phyloP scores from a whole-genome alignment of 2,797 vertebrate genomes.

The Syndactyla subalaris region DNA sequence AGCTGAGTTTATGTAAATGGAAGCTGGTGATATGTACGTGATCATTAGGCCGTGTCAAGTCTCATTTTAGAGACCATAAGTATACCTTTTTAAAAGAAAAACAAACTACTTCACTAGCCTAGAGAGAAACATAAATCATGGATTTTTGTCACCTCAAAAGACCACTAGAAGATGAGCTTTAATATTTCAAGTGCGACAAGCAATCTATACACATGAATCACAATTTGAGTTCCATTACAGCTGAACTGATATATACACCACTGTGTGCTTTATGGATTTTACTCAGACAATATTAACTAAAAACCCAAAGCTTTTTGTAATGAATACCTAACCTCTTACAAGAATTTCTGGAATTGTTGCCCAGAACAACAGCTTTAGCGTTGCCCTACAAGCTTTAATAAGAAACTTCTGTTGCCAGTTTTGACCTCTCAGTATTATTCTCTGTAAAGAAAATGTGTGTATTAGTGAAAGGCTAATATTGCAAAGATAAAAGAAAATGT shows the following conservation, averaged over 20 bases:
- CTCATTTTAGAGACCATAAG: constrained; percentile 73
- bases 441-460: not conserved
- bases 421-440: not conserved
- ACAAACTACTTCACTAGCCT: constrained; percentile 61
- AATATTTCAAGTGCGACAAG: constrained; percentile 79
- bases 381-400: not conserved
- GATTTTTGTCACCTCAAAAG: constrained; percentile 74
- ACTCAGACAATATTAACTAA: constrained; percentile 45
- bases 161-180: constrained; percentile 72
- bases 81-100: constrained; percentile 74
- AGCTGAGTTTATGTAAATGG: not conserved
- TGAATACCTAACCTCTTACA: constrained; percentile 27
- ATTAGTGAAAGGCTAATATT: not conserved
- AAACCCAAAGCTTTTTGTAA: not conserved
- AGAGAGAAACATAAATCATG: constrained; percentile 73
- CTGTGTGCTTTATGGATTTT: constrained; percentile 43
- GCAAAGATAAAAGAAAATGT: not conserved
- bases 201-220: constrained; percentile 73
- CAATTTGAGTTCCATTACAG: constrained; percentile 66
- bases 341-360: not conserved
- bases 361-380: not conserved
- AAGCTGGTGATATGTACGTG: constrained; percentile 40
- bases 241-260: constrained; percentile 24
- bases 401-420: not conserved
- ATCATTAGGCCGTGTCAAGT: constrained; percentile 69